These are phyloP conservation scores for Eulemur albifrons DNA, from an alignment of 2,797 vertebrate genomes.

Conservation along the genomic window DNA sequence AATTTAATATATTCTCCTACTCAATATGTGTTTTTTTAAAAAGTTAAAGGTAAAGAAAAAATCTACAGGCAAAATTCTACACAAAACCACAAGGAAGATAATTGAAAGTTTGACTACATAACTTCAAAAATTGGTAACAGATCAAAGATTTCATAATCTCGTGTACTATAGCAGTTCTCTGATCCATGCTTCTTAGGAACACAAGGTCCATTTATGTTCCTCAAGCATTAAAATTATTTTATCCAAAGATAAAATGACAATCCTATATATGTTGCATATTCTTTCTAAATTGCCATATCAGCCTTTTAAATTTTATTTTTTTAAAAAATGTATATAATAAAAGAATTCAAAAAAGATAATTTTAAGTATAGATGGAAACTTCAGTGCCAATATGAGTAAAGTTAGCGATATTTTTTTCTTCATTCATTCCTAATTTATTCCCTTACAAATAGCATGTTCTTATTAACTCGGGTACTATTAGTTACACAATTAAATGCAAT, in stretches of 20 bases:
- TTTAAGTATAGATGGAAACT: constrained; percentile 26
- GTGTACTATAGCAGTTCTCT: background rate
- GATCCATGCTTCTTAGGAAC: background rate
- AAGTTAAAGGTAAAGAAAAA: constrained; percentile 27
- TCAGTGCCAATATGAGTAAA: background rate
- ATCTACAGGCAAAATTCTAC: background rate
- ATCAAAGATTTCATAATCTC: background rate
- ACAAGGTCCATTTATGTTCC: background rate
- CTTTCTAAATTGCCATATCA: constrained; percentile 11
- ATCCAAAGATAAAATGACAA: constrained; percentile 33
- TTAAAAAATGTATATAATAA: background rate
- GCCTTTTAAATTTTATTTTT: constrained; percentile 14
- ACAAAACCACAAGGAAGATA: background rate
- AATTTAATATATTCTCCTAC: background rate
- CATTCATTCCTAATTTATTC: background rate
- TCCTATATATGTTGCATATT: background rate
- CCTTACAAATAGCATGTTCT: background rate
- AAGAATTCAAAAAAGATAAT: constrained; percentile 35
- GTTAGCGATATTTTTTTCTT: constrained; percentile 35
- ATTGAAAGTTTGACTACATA: background rate
- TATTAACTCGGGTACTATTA: background rate
- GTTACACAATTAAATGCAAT: constrained; percentile 30
- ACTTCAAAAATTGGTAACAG: background rate
- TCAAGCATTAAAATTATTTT: constrained; percentile 30
- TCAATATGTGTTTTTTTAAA: background rate